Evolutionary conservation across 2,113 vertebrate genomes (phyloP).

Genomic region (Gobio gobio): DNA sequence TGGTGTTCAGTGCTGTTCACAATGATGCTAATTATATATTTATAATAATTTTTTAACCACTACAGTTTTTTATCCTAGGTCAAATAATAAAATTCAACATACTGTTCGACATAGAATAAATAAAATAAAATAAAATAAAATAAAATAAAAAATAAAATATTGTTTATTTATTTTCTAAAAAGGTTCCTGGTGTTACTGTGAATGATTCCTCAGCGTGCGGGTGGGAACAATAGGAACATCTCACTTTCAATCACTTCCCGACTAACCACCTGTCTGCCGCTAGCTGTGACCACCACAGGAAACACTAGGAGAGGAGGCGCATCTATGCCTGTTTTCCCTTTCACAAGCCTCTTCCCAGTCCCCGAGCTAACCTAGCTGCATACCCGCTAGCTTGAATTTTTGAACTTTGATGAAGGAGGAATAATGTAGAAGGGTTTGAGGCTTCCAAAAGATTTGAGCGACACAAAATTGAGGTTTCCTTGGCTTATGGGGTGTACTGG

Average conservation of each 20-base stretch:
- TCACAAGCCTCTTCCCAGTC: background rate
- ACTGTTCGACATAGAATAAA: background rate
- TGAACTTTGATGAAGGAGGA: slow-evolving; percentile 11
- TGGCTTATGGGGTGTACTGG: background rate
- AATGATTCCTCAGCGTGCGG: background rate
- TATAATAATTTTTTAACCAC: background rate
- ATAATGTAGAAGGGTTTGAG: background rate
- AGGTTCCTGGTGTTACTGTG: background rate
- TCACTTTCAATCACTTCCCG: background rate
- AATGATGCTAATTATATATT: background rate
- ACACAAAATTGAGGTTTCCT: background rate
- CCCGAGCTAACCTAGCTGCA: background rate
- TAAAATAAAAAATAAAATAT: no score
- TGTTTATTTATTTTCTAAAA: background rate
- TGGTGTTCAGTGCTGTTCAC: background rate
- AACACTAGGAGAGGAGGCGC: background rate
- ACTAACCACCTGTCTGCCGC: background rate
- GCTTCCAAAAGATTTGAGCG: background rate
- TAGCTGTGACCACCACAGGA: background rate
- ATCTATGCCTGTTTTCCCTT: background rate
- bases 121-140: no score
- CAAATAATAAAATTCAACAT: background rate
- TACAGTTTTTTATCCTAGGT: background rate
- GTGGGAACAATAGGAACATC: background rate
- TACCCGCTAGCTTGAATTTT: background rate